Evolutionary conservation across 2,113 vertebrate genomes (phyloP), one percentile per base, ranked within the genome.

Genomic region (Bolborhynchus lineola): DNA sequence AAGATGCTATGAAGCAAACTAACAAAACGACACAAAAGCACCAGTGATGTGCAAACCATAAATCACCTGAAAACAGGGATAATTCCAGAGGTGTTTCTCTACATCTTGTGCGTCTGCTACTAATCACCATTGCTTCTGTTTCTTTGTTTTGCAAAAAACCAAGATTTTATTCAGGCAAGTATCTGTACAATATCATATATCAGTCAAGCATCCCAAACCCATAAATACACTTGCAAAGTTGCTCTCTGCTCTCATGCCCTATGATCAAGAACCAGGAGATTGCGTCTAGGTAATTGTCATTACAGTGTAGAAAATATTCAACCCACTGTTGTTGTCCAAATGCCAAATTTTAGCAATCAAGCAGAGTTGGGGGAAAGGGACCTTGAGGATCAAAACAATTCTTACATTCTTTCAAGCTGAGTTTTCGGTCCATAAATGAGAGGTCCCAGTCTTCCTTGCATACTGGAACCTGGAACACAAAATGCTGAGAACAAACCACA

Each of bases 401-500:
- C 9, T 71, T 68, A 39, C 6, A 10, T 35, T 46, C 28, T 63
- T 68, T 17, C 17, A n/a, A 78, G 13, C 3, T 68, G 33, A 82
- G 13, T 28, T 60, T 31, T 59, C 7, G 9, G 24, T 6, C 46
- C 41, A 5, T 41, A 33, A 67, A 55, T 39, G 11, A 53, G 26
- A 64, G 8, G 24, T 7, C 7, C 12, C 1, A 1, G 11, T 46
- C 11, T 39, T 85, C 20, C 41, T n/a, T 11, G 13, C 0, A 0
- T 31, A 47, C 7, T 21, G 37, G 8, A 8, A 62, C 15, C 13
- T 55, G 23, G 19, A 42, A 44, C 11, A 26, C 49, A 71, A 74
- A 88, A 84, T 50, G 13, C 10, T 82, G 60, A 64, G 12, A 69
- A 47, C 10, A 82, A 92, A 64, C 11, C 2, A 1, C 10, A 63